Conservation (phyloP, 2,113 vertebrate genomes). For the Taurulus bubalis region DNA sequence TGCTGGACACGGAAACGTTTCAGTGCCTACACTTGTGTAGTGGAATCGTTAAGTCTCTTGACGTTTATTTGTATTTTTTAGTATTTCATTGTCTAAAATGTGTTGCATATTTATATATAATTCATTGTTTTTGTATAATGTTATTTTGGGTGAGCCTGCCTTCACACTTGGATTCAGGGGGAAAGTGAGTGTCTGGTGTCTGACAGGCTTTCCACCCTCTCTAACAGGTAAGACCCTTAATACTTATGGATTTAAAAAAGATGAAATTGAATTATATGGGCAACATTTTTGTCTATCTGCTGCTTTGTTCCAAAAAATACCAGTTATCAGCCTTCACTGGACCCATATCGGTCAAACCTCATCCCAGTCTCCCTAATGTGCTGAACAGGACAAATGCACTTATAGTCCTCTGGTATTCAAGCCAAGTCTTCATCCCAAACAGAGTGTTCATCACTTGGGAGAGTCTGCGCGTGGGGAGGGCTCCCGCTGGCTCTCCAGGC, state of each 20-base stretch:
- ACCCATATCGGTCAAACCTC: constrained; percentile 39
- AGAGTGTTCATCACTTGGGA: constrained; percentile 88
- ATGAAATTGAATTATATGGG: constrained; percentile 40
- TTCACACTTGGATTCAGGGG: not conserved
- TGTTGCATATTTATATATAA: constrained; percentile 9
- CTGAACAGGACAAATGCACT: constrained; percentile 86
- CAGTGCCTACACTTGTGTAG: constrained; percentile 2
- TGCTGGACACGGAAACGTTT: not conserved
- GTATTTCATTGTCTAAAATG: not conserved
- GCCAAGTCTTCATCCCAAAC: constrained; percentile 56
- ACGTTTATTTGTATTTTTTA: not conserved
- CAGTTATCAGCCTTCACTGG: constrained; percentile 48
- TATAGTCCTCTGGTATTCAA: constrained; percentile 71
- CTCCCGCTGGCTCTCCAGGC: constrained; percentile 93
- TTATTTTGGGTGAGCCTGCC: not conserved
- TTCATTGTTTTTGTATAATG: constrained; percentile 11
- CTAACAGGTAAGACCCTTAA: constrained; percentile 31
- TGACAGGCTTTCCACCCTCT: not conserved
- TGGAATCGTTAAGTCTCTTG: not conserved
- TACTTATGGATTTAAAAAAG: constrained; percentile 37
- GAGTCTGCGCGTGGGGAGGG: constrained; percentile 89
- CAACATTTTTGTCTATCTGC: constrained; percentile 48
- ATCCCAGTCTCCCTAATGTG: constrained; percentile 82
- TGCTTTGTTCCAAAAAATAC: constrained; percentile 56
- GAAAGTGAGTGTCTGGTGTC: constrained; percentile 18